Percentiles rank a stretch among this genome's conserved stretches.
Evolutionary conservation across 2,113 vertebrate genomes (phyloP).

Genomic region (Ictalurus furcatus): DNA sequence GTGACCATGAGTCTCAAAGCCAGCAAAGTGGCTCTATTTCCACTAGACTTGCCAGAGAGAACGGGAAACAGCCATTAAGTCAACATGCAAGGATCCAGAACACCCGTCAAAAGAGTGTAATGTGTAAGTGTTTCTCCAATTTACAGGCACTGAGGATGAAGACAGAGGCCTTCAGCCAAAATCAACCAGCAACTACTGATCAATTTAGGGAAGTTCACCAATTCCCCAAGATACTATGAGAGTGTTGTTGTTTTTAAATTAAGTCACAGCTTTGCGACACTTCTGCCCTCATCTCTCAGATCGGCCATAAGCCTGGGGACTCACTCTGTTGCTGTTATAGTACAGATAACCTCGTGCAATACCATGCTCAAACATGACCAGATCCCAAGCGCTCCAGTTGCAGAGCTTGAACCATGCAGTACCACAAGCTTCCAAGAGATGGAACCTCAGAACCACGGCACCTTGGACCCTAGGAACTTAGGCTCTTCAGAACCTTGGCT

Average conservation of each 20-base stretch:
- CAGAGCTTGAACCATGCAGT: conserved; percentile 65
- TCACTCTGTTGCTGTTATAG: conserved; percentile 56
- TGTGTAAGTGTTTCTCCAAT: conserved; percentile 56
- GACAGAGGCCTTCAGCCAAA: conserved; percentile 26
- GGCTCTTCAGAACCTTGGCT: conserved; percentile 58
- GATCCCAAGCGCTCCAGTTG: conserved; percentile 54
- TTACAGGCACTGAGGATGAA: conserved; percentile 35
- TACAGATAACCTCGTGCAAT: conserved; percentile 56
- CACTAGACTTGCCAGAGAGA: neutral
- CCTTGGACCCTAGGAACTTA: conserved; percentile 51
- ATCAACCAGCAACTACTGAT: neutral
- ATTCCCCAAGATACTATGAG: neutral
- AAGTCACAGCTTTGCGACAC: conserved; percentile 13
- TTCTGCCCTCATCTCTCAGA: conserved; percentile 23
- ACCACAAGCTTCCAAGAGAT: conserved; percentile 56
- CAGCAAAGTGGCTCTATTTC: neutral
- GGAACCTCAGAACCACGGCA: conserved; percentile 29
- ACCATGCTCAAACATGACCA: conserved; percentile 60
- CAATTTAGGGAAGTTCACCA: neutral
- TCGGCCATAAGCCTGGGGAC: conserved; percentile 57
- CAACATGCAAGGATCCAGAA: conserved; percentile 1
- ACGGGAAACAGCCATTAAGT: neutral
- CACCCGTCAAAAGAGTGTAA: neutral
- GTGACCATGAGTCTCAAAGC: conserved; percentile 62
- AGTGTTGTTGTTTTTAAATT: neutral